Base-by-base conservation (phyloP, 92 coral and sea anemone species). In the Anthopleura xanthogrammica region DNA sequence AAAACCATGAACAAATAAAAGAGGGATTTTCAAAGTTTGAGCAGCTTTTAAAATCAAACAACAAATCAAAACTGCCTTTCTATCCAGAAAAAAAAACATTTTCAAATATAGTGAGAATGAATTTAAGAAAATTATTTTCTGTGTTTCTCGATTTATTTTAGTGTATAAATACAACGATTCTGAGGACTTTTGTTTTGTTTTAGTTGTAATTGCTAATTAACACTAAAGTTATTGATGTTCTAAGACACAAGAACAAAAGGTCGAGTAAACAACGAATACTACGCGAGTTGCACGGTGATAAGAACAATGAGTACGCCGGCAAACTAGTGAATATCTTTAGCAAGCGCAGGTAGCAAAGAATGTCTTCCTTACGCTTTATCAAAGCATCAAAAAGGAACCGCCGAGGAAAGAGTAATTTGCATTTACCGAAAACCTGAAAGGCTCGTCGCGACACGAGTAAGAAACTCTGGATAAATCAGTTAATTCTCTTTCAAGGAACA, bases 151-250 rank as follows among this genome's bases (percentile, higher is more conserved):
- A 64, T 68, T 8, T 1, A 36, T 36, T 36, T 68, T 36, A 8
- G 5, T 23, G 16, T 8, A 24, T 68, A 23, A 65, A 20, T 20
- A 65, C 2, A 2, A 9, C 14, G 7, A 36, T 29, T 36, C 42
- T 6, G 20, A 23, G 41, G 16, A 42, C 42, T 36, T 23, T 68
- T 68, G 74, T 68, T 7, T 36, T 24, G 41, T 68, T 12, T 23
- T 68, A 4, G 41, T 29, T 10, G 74, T 68, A 68, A 68, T 68
- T 68, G 74, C 42, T 68, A 68, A 68, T 68, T 68, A 68, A 68
- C 74, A 12, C 74, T 68, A 23, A 62, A 29, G 74, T 68, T 68
- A 68, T 68, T 68, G 40, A 68, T 68, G 74, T 68, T 29, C 7
- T n/a, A 68, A 68, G 14, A 29, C 74, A 10, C 16, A 43, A 68